phyloP scores from a whole-genome alignment of 2,797 vertebrate genomes.

The Eremophila alpestris region DNA sequence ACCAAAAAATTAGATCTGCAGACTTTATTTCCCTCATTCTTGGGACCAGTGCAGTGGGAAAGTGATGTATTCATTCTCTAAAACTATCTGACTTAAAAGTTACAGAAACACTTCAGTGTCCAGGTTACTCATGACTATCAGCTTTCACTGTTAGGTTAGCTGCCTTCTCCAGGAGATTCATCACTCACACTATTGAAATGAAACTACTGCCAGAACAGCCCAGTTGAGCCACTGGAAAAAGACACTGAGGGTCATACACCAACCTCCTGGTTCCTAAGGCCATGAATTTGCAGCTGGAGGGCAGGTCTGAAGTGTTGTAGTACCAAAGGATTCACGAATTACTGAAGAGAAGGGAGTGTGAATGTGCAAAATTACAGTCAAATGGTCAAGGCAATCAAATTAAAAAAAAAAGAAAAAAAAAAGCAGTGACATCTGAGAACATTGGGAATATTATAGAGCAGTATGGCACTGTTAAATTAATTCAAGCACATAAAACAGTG shows the following conservation, averaged over 20 bases:
- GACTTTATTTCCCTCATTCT: not conserved
- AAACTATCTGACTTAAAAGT: not conserved
- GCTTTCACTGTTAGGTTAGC: not conserved
- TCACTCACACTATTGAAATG: not conserved
- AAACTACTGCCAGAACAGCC: not conserved
- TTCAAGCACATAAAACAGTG: not conserved
- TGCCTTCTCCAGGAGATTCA: not conserved
- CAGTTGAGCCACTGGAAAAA: not conserved
- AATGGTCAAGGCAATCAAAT: not conserved
- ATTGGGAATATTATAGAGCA: not conserved
- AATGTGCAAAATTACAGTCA: not conserved
- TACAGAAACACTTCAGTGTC: not conserved
- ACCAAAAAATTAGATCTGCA: not conserved
- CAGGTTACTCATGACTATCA: not conserved
- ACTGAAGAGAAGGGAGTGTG: not conserved
- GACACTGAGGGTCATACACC: not conserved
- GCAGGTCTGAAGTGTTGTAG: not conserved
- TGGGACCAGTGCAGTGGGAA: not conserved
- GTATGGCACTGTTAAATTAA: not conserved
- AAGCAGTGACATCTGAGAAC: not conserved
- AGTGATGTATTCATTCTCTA: not conserved
- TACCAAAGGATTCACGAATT: not conserved
- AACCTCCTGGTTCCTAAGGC: not conserved
- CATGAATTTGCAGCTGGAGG: not conserved
- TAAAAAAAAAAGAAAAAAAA: too few species aligned